Evolutionary conservation across 30 jellyfish, hydroid and myxozoan species (phyloP).

Genomic region (Chrysaora quinquecirrha): DNA sequence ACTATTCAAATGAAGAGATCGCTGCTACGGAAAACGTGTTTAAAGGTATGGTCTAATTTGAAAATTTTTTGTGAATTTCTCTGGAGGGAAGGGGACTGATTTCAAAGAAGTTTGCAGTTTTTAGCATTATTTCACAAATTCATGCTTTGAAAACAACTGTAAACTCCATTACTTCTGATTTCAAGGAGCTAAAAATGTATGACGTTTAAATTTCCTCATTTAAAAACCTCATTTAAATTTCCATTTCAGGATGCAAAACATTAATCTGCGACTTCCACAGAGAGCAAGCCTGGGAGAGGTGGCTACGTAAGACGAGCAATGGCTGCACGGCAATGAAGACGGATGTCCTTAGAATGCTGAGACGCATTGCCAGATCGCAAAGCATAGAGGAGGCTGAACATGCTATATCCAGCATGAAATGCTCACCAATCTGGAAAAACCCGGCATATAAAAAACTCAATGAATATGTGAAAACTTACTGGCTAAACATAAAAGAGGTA

Average conservation of each 20-base stretch:
- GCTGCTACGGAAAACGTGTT: background rate
- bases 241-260: constrained; percentile 24
- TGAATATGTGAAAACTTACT: background rate
- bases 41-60: background rate
- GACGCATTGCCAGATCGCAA: constrained; percentile 32
- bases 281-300: constrained; percentile 26
- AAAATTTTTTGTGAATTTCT: too few species aligned
- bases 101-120: background rate
- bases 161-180: too few species aligned
- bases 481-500: constrained; percentile 17
- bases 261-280: constrained; percentile 29
- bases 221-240: too few species aligned
- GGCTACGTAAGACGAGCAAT: constrained; percentile 23
- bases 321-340: background rate
- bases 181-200: too few species aligned
- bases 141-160: too few species aligned
- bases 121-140: background rate
- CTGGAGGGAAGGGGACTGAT: background rate
- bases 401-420: background rate
- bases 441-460: background rate
- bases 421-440: background rate
- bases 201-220: too few species aligned
- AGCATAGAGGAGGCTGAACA: constrained; percentile 30
- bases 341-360: constrained; percentile 4
- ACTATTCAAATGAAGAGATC: background rate